Evolutionary conservation across 2,113 vertebrate species (phyloP).

Genomic region (Chloroceryle aenea): DNA sequence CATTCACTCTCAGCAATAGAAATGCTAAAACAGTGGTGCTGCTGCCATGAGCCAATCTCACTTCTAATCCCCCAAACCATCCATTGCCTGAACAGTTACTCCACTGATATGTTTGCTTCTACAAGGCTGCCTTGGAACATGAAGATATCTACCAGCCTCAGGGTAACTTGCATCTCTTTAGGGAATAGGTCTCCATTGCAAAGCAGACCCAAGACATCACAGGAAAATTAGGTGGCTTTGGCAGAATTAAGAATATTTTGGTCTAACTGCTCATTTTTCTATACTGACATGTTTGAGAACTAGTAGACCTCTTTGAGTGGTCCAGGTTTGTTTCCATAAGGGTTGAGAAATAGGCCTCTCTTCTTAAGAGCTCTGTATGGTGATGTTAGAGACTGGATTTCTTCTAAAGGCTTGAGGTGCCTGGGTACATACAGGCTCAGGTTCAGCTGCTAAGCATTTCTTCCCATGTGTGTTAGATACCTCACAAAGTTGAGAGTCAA

Average conservation of each 20-base stretch:
- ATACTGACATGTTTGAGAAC: not conserved
- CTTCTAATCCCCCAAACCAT: not conserved
- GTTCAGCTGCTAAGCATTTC: not conserved
- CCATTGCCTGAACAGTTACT: not conserved
- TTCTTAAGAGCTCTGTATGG: not conserved
- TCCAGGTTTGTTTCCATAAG: not conserved
- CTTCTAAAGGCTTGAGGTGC: not conserved
- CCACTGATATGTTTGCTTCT: not conserved
- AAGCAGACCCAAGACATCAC: not conserved
- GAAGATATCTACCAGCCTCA: accelerated
- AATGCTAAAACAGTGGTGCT: not conserved
- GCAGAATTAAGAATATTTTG: not conserved
- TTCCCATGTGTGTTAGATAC: not conserved
- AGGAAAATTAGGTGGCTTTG: not conserved
- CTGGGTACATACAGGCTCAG: not conserved
- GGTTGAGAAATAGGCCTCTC: not conserved
- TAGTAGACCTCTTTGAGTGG: not conserved
- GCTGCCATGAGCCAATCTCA: not conserved
- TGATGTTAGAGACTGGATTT: not conserved
- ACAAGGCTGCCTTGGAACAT: not conserved
- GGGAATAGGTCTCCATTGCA: not conserved
- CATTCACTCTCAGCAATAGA: not conserved
- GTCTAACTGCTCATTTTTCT: not conserved
- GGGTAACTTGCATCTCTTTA: not conserved
- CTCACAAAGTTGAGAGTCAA: not conserved